A percentile compares a stretch with the other conserved stretches of the same genome.
Evolutionary conservation across 2,888 invertebrate genomes (phyloP).

Genomic region (Tortricodes alternella): DNA sequence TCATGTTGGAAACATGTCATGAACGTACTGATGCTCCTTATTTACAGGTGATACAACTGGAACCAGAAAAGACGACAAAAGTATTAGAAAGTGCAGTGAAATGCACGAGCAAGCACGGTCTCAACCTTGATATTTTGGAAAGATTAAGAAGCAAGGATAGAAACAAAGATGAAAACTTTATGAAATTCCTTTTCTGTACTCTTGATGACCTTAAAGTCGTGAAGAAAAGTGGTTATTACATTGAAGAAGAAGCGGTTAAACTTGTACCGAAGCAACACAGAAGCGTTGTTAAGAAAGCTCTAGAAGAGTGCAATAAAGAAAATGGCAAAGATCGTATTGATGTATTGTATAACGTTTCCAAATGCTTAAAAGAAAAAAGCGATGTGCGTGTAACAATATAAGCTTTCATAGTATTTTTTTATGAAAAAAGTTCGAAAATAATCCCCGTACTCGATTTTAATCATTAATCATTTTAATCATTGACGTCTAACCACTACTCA

Average conservation of each 20-base stretch:
- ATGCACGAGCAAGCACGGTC: slow-evolving; percentile 11
- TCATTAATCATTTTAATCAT: too few relatives aligned
- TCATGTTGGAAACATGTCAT: too few relatives aligned
- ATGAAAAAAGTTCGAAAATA: too few relatives aligned
- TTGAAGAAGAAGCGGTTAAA: slow-evolving; percentile 46
- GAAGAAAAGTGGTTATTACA: slow-evolving; percentile 41
- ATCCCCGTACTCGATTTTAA: too few relatives aligned
- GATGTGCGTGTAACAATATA: slow-evolving; percentile 11
- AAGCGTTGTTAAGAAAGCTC: slow-evolving; percentile 41
- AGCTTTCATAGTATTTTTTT: too few relatives aligned
- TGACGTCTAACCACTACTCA: too few relatives aligned
- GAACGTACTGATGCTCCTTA: too few relatives aligned
- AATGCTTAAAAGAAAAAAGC: slow-evolving; percentile 24
- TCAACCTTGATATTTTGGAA: slow-evolving; percentile 3
- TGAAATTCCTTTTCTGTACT: slow-evolving; percentile 49
- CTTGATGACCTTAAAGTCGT: slow-evolving; percentile 42
- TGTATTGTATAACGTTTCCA: slow-evolving; percentile 51
- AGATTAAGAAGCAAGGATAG: slow-evolving; percentile 5
- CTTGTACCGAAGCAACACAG: slow-evolving; percentile 46
- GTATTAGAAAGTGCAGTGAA: slow-evolving; percentile 15
- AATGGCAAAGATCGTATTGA: slow-evolving; percentile 46
- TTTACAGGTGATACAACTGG: slow-evolving; percentile 20
- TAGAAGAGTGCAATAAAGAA: slow-evolving; percentile 49
- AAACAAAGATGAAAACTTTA: slow-evolving; percentile 43
- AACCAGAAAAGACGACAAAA: slow-evolving; percentile 12